Base-by-base conservation (phyloP, 1,140 invertebrate species). In the Magallana gigas region DNA sequence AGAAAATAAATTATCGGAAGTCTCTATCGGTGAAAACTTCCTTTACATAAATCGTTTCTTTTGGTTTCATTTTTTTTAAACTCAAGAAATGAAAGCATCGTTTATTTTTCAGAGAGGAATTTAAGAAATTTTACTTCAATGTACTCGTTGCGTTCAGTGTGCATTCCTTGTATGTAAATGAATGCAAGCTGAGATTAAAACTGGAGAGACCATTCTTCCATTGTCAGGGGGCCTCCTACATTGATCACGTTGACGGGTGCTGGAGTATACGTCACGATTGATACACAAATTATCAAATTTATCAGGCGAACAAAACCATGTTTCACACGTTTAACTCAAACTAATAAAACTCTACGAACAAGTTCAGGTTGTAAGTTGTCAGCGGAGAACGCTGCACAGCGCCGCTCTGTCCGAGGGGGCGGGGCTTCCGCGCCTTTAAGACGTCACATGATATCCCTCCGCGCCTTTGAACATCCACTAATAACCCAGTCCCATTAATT, bases 391-490 rank as follows among this genome's bases (percentile, higher is more conserved):
- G 68, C 18, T 14, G 18, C 59, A 18, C 48, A 89, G 88, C 88
- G 88, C 57, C 88, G 64, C 29, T 16, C n/a, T 86, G 88, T 89
- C 88, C 88, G 62, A 64, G 76, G 57, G 82, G 88, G 88, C 88
- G 88, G 85, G 68, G 18, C 83, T 11, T 18, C 18, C 83, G 64
- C 83, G 82, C 84, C 85, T 86, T 83, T 64, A 60, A 18, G 57
- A 59, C 68, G 88, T 64, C 85, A 89, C 62, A 23, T 59, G 88
- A 89, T 89, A 86, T 82, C 76, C 60, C 59, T 36, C 36, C 16
- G 59, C 83, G 23, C 62, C 88, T 89, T 88, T 89, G 88, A 89
- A 89, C 88, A 86, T 87, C 68, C 71, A 36, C 85, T 89, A 89
- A 89, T 87, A 71, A 83, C 83, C n/a, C 57, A 76, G 68, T 57